Evolutionary conservation across 2,888 invertebrate species (phyloP).

Genomic region (Drosophila prostipennis): DNA sequence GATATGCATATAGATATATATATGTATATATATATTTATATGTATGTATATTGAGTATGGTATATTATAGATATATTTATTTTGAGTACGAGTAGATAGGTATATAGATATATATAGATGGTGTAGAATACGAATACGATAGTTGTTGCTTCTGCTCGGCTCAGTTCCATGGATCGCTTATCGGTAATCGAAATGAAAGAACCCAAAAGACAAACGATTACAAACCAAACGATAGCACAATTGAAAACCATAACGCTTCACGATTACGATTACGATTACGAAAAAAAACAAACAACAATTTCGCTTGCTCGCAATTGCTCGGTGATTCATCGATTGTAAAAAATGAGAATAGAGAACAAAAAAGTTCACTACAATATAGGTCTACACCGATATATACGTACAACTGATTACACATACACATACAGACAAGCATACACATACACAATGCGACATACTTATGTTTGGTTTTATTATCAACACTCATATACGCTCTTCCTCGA

Average conservation of each 20-base stretch:
- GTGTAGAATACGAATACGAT: slow-evolving; percentile 42
- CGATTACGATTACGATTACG: slow-evolving; percentile 24
- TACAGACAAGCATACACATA: slow-evolving; percentile 54
- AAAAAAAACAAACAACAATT: slow-evolving; percentile 12
- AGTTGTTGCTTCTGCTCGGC: slow-evolving; percentile 36
- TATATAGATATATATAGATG: slow-evolving; percentile 36
- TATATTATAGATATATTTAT: slow-evolving; percentile 44
- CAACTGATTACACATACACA: slow-evolving; percentile 50
- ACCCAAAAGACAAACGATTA: slow-evolving; percentile 13
- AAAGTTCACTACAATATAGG: slow-evolving; percentile 9
- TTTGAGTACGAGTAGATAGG: slow-evolving; percentile 41
- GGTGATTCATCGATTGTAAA: slow-evolving; percentile 16
- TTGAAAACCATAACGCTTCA: slow-evolving; percentile 12
- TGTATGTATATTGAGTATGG: slow-evolving; percentile 40
- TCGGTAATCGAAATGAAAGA: slow-evolving; percentile 18
- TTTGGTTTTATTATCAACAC: slow-evolving; percentile 18
- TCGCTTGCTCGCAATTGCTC: slow-evolving; percentile 30
- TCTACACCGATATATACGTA: slow-evolving; percentile 52
- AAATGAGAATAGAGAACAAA: slow-evolving; percentile 5
- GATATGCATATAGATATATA: slow-evolving; percentile 43
- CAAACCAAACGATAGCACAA: slow-evolving; percentile 29
- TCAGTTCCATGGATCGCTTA: slow-evolving; percentile 29
- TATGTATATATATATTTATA: slow-evolving; percentile 32
- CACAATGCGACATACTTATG: slow-evolving; percentile 52
- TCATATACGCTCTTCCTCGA: slow-evolving; percentile 12